Evolutionary conservation across 2,888 invertebrate genomes (phyloP), one percentile per base, ranked within the genome.

Genomic region (Cephalotes varians): DNA sequence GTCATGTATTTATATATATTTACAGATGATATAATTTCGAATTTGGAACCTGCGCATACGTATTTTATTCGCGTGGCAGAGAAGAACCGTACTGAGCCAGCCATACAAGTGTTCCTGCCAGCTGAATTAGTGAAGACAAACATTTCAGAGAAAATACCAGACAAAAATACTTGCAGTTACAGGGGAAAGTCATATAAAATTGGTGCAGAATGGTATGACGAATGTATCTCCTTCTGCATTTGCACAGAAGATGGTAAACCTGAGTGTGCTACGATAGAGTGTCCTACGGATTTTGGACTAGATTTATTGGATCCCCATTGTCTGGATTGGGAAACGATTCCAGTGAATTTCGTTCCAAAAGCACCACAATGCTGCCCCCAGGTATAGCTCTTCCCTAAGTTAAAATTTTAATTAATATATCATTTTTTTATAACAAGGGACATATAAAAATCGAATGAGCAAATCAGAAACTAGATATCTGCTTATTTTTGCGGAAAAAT

Each of bases 301-400:
- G 98, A 98, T 92, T 96, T 98, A 9, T 94, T 98, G 64, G 97
- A 98, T 91, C 97, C 98, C 0, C 96, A 97, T 84, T 98, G 98
- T 92, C 95, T 98, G 10, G 96, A 97, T 87, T 98, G 98, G 98
- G 98, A 98, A 84, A 97, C 97, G 0, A 97, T 96, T 31, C 98
- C 98, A 0, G 96, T 96, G 0, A 95, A 96, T 91, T 97, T 97
- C 86, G 95, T 95, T 0, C 96, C 98, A 0, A 95, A 95, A 54
- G 96, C 97, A 0, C 98, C 98, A 0, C 96, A 97, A 90, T 98
- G 98, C 93, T 98, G 98, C 92, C 98, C 98, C 0, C 91, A 94
- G 90, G 94, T 94, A 84, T 4, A 84, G 6, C 9, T 54, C 10
- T 40, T 21, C 40, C 12, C 6, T 28, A 51, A 40, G 37, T n/a